These are phyloP conservation scores for Poicephalus gulielmi DNA, from an alignment of 2,113 vertebrate genomes.

Conservation along the genomic window DNA sequence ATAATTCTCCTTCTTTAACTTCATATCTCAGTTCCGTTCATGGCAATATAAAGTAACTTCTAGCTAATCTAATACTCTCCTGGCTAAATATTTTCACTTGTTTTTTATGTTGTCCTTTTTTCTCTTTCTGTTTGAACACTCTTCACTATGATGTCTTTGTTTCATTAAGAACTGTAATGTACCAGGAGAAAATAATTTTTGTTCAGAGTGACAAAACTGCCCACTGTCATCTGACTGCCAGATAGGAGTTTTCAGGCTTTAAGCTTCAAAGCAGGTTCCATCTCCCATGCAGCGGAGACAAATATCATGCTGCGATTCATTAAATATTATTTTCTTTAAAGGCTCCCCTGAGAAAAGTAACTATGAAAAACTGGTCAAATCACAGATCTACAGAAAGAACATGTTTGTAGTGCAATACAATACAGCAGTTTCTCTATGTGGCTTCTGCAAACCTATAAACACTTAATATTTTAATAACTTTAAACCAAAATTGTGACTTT, in stretches of 20 bases:
- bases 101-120: neutral
- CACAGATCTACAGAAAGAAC: neutral
- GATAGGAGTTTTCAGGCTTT: neutral
- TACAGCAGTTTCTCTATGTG: neutral
- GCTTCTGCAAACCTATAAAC: neutral
- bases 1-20: neutral
- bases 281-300: neutral
- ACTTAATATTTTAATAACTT: neutral
- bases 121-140: neutral
- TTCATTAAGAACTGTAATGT: neutral
- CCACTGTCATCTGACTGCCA: neutral
- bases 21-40: neutral
- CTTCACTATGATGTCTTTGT: neutral
- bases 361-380: neutral
- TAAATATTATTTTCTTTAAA: neutral
- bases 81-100: neutral
- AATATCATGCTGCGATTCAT: neutral
- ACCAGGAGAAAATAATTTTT: neutral
- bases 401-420: neutral
- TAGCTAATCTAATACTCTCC: neutral
- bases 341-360: neutral
- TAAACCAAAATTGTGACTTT: neutral
- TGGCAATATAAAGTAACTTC: neutral
- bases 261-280: neutral
- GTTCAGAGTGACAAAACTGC: neutral